These are phyloP conservation scores for Thera obeliscata DNA, from an alignment of 2,888 invertebrate genomes.

Conservation along the genomic window DNA sequence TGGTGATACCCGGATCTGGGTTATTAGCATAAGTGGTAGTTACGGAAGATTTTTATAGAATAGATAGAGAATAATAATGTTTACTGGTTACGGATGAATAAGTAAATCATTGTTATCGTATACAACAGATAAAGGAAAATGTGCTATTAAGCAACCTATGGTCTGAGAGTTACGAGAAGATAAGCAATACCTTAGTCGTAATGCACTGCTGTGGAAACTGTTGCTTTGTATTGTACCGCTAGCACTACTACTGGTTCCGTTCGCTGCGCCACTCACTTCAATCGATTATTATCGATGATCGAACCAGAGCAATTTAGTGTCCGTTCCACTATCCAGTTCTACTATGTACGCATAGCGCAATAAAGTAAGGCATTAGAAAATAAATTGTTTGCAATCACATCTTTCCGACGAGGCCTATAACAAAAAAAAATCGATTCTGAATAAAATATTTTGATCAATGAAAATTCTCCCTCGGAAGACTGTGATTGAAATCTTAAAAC, in stretches of 20 bases:
- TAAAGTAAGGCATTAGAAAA: conserved; percentile 23
- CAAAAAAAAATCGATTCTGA: too few relatives aligned
- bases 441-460: too few relatives aligned
- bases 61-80: neutral
- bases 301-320: conserved; percentile 57
- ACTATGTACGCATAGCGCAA: conserved; percentile 31
- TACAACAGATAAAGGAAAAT: conserved; percentile 7
- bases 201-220: conserved; percentile 60
- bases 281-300: conserved; percentile 65
- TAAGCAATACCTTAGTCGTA: conserved; percentile 25
- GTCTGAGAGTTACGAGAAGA: conserved; percentile 15
- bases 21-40: conserved; percentile 24
- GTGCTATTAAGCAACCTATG: conserved; percentile 22
- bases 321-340: conserved; percentile 49
- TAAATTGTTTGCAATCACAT: conserved; percentile 27
- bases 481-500: too few relatives aligned
- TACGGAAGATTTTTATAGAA: conserved; percentile 5
- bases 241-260: conserved; percentile 71
- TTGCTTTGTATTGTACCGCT: conserved; percentile 70
- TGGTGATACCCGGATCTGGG: conserved; percentile 24
- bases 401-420: neutral
- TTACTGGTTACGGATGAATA: conserved; percentile 6
- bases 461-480: too few relatives aligned
- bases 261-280: conserved; percentile 58
- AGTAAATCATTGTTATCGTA: conserved; percentile 16